Evolutionary conservation across 2,113 vertebrate genomes (phyloP).

Genomic region (Lontra canadensis): DNA sequence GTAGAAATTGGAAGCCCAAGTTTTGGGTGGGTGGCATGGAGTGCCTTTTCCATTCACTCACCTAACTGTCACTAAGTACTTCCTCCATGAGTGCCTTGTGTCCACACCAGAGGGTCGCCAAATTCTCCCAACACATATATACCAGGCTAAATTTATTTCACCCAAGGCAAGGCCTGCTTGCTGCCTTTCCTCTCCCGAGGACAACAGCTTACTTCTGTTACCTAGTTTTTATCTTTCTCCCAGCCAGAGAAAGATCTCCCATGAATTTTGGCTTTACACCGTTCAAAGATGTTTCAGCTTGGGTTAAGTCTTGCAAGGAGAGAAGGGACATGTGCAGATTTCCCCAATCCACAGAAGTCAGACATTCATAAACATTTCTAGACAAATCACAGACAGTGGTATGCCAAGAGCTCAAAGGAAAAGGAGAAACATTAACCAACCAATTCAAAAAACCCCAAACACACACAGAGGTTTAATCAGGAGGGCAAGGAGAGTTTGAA

Average conservation of each 20-base stretch:
- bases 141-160: not conserved
- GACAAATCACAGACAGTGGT: not conserved
- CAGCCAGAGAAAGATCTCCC: not conserved
- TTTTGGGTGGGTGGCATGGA: not conserved
- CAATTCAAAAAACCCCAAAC: not conserved
- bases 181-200: not conserved
- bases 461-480: not conserved
- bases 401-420: not conserved
- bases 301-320: not conserved
- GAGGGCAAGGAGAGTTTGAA: not conserved
- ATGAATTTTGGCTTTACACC: not conserved
- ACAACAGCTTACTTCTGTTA: not conserved
- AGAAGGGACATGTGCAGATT: not conserved
- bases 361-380: constrained; percentile 2
- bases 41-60: not conserved
- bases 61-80: not conserved
- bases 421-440: not conserved
- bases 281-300: not conserved
- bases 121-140: not conserved
- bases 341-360: not conserved
- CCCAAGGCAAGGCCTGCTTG: not conserved
- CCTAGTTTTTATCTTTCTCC: not conserved
- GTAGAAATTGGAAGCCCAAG: not conserved
- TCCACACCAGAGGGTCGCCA: not conserved
- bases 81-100: not conserved